Base-by-base conservation (phyloP, 2,888 invertebrate genomes). In the Macrosoma leucophasiata region DNA sequence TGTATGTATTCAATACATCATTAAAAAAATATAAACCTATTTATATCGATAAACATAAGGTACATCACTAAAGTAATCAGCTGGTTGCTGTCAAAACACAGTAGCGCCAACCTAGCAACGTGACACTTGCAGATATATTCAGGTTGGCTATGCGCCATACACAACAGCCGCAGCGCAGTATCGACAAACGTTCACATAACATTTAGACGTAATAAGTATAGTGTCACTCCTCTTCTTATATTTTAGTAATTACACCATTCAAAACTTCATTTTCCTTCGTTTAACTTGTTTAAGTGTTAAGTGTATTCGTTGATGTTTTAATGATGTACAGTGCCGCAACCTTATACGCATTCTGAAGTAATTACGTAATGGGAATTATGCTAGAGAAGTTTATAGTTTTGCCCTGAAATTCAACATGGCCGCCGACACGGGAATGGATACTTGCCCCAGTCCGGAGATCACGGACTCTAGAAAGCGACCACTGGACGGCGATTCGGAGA, bases 351-450 rank as follows among this genome's bases (percentile, higher is more conserved):
- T 68, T 74, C 62, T 78, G 54, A 73, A 74, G 71, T 68, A 76
- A 81, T 84, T 84, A 84, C 82, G 82, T 84, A 84, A 84, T 84
- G 84, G 82, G 78, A 84, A 82, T 82, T 82, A 82, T 84, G 82
- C 78, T 82, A 78, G 72, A 82, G 76, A 82, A 76, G 79, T 82
- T 77, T 67, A 78, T 79, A 81, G 81, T 79, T 81, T 82, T 81
- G 70, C 76, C 78, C 82, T 82, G 81, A 84, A 81, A 79, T 81
- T 75, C 88, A 91, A 91, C 87, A 94, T 94, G 93, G 94, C 93
- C 88, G 93, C 93, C 86, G 94, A 94, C 87, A 91, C 92, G 88
- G 92, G 92, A 88, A 94, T 94, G 93, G 94, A 94, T 89, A 92
- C 94, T 88, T 94, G 94, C 89, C 91, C 94, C 84, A 94, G 94